Evolutionary conservation across 2,113 vertebrate species (phyloP), one percentile per base, ranked within the genome.

Genomic region (Apteryx owenii): DNA sequence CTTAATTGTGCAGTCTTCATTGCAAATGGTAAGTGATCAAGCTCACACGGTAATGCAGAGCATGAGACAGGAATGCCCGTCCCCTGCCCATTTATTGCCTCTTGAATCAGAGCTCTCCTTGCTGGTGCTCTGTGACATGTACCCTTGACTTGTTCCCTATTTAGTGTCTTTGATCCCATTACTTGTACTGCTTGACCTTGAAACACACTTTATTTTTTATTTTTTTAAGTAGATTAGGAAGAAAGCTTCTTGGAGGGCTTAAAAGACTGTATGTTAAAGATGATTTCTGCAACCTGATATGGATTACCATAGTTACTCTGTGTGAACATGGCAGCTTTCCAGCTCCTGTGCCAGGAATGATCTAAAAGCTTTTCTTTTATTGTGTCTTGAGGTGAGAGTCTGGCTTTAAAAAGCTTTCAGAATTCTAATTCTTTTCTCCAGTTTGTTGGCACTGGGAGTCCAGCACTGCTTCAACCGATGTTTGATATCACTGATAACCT

Each of bases 301-400:
- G 88, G 97, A 97, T 98, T 97, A 90, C 88, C 92, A 83, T 93
- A 96, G 93, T 94, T 95, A 88, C 91, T 86, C 78, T 85, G 51
- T 85, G 60, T 69, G 88, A 93, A 73, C 75, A 23, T 93, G 94
- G 92, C 94, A 96, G 88, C 95, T 94, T 98, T 98, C 94, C 94
- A 97, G 68, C 40, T 93, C 71, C 90, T 97, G 90, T 98, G 96
- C 94, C 90, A 97, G 70, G 93, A 96, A 94, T 93, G 96, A 97
- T 96, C 96, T 97, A 97, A 98, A 96, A 97, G 96, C 96, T 96
- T 96, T 95, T 88, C 85, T 97, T 96, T 95, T 95, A 97, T 96
- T 97, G 94, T 95, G 91, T 96, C 90, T 96, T 92, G 95, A 75
- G 89, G 85, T 92, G 96, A 89, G 96, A 97, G 81, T 36, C 85